Evolutionary conservation across 2,888 invertebrate genomes (phyloP).

Genomic region (Eumacrocentrus americanus): DNA sequence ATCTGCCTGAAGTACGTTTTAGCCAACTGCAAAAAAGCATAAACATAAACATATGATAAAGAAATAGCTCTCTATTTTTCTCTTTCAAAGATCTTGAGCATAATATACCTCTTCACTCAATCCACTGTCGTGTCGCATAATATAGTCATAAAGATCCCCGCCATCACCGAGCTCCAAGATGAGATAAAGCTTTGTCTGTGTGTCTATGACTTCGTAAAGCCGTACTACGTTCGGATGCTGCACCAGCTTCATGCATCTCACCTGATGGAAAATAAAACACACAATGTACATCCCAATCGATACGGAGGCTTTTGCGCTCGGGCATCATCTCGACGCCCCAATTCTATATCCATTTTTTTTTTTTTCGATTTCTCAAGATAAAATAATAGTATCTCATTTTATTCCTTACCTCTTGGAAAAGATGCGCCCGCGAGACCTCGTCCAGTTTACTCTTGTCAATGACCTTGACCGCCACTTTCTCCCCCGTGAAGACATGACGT

Average conservation of each 20-base stretch:
- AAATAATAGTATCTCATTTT: neutral
- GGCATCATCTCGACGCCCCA: neutral
- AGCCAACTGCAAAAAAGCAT: slow-evolving; percentile 68
- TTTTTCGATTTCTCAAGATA: neutral
- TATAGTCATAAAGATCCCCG: slow-evolving; percentile 98
- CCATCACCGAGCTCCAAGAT: slow-evolving; percentile 98
- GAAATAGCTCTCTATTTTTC: neutral
- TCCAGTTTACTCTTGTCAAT: slow-evolving; percentile 99
- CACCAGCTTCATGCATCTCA: slow-evolving; percentile 97
- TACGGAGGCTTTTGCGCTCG: neutral
- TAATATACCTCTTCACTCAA: slow-evolving; percentile 69
- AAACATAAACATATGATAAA: neutral
- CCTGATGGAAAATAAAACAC: slow-evolving; percentile 62
- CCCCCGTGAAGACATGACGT: slow-evolving; percentile 97
- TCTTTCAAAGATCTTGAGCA: slow-evolving; percentile 1
- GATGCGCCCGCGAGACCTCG: slow-evolving; percentile 92
- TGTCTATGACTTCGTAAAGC: slow-evolving; percentile 99
- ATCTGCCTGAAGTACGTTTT: slow-evolving; percentile 96
- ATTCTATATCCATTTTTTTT: too few relatives aligned
- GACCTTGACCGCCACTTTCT: slow-evolving; percentile 97
- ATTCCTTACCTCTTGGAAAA: slow-evolving; percentile 86
- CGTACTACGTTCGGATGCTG: slow-evolving; percentile 99
- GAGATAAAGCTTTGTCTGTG: slow-evolving; percentile 95
- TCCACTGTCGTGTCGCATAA: slow-evolving; percentile 93
- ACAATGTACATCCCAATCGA: neutral